Evolutionary conservation across 2,888 invertebrate genomes (phyloP), one percentile per base, ranked within the genome.

Genomic region (Sepioteuthis lessoniana): DNA sequence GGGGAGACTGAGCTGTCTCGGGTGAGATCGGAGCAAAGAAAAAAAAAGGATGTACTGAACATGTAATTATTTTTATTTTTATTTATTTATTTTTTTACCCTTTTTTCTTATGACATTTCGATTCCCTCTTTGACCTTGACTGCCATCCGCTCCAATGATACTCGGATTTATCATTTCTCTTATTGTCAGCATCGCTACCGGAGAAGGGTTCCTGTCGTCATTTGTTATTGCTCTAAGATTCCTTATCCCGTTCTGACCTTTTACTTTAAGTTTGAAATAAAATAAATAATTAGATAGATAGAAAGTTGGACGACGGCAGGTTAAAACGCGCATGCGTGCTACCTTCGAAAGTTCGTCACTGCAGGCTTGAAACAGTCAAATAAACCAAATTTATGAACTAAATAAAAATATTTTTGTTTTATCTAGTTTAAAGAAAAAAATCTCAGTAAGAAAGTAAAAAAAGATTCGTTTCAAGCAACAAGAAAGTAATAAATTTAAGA

Each of bases 171-270:
- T 76, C 76, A 76, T 76, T 35, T 76, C 76, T 76, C 76, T n/a
- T 76, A 76, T 76, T 76, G 76, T 35, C 76, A 76, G n/a, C 76
- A 13, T n/a, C 76, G 76, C 76, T 76, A 76, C 76, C 76, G 76
- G 76, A 76, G 76, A 76, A 76, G 76, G n/a, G 76, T 76, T 76
- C 76, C 76, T 76, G 76, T 31, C 76, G 76, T 76, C 76, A 76
- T n/a, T 13, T 60, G 31, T 31, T 60, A 31, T 60, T 60, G 10
- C 60, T 60, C 60, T 35, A 35, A 76, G 76, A 35, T 76, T n/a
- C 35, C 76, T 13, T 76, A 13, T n/a, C 35, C n/a, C n/a, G 16
- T 76, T n/a, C 13, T 76, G 76, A 76, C 76, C 76, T 76, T 76
- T 76, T 35, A 35, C n/a, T 76, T 42, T 13, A 76, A n/a, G 76